phyloP scores from a whole-genome alignment of 2,113 vertebrate species.

The Megaceryle maxima region DNA sequence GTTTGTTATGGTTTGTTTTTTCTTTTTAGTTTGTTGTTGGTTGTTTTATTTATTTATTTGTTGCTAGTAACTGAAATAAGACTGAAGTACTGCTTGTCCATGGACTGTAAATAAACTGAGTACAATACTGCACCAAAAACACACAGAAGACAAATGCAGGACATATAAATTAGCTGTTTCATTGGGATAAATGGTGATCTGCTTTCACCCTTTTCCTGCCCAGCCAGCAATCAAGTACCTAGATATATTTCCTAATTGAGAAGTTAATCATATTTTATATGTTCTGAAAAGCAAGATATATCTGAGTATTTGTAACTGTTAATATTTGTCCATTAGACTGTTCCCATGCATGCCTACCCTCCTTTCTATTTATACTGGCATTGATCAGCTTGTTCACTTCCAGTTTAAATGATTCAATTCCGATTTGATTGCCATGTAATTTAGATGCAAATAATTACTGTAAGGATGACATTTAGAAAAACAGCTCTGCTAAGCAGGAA shows the following conservation, averaged over 20 bases:
- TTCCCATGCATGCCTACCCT: slow-evolving; percentile 52
- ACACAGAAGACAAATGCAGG: neutral
- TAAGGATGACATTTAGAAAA: slow-evolving; percentile 81
- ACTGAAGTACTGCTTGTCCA: neutral
- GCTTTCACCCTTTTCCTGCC: slow-evolving; percentile 1
- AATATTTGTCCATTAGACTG: slow-evolving; percentile 49
- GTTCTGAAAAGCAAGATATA: slow-evolving; percentile 22
- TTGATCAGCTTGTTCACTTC: slow-evolving; percentile 82
- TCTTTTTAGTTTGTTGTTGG: too few species aligned
- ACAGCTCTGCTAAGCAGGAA: slow-evolving; percentile 59
- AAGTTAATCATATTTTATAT: slow-evolving; percentile 1
- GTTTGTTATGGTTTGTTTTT: neutral
- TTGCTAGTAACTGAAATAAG: neutral
- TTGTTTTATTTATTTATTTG: neutral
- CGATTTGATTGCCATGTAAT: slow-evolving; percentile 85
- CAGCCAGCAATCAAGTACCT: neutral
- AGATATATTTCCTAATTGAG: slow-evolving; percentile 14
- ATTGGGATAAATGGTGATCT: neutral
- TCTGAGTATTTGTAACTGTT: slow-evolving; percentile 21
- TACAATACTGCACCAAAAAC: neutral
- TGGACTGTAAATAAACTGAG: neutral
- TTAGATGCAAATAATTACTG: slow-evolving; percentile 84
- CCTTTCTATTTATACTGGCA: slow-evolving; percentile 82
- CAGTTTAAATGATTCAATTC: slow-evolving; percentile 84
- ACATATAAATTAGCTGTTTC: neutral